These are phyloP conservation scores for Lysandra bellargus DNA, from an alignment of 2,888 invertebrate species.

Conservation along the genomic window DNA sequence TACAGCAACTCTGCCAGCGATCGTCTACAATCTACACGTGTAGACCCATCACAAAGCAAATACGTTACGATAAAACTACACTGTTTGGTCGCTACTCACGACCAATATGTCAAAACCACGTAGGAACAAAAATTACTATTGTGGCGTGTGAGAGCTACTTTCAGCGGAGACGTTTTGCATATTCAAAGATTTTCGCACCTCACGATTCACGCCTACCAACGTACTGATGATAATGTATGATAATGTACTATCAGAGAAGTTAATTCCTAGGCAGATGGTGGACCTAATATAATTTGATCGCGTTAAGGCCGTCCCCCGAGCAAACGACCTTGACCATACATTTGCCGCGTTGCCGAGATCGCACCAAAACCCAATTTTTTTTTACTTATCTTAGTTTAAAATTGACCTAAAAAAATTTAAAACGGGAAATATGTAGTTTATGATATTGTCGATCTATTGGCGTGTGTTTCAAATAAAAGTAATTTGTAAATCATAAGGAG, in stretches of 20 bases:
- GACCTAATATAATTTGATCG: no score
- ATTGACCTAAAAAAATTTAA: no score
- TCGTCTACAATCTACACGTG: neutral
- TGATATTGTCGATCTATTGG: no score
- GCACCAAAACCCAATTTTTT: no score
- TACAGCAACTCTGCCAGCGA: neutral
- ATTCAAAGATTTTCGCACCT: neutral
- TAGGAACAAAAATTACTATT: neutral
- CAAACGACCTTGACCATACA: no score
- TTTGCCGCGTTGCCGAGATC: no score
- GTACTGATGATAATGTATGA: neutral
- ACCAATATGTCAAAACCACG: neutral
- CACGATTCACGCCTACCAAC: neutral
- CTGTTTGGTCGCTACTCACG: neutral
- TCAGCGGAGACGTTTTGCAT: neutral
- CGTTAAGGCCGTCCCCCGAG: no score
- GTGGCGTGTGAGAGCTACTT: slow-evolving; percentile 2
- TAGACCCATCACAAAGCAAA: neutral
- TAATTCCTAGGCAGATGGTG: no score
- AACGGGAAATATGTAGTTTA: no score
- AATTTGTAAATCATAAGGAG: no score
- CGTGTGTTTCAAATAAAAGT: no score
- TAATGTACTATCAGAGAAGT: neutral
- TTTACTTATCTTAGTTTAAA: no score
- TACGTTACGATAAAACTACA: neutral